Evolutionary conservation across 2,797 vertebrate species (phyloP).

Genomic region (Sylvilagus floridanus): DNA sequence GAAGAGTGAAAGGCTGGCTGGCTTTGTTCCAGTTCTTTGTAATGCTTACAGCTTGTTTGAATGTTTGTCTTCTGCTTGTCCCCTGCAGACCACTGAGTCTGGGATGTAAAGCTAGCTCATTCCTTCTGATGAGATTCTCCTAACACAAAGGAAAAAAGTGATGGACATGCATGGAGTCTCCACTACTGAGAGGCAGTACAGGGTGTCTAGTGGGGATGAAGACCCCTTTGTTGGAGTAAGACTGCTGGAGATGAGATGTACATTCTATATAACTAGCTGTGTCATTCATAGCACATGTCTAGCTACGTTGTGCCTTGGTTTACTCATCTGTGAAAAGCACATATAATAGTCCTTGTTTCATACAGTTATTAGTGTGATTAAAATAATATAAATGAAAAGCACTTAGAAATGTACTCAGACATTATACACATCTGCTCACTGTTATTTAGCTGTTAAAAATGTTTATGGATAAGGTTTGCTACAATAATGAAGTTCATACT

Average conservation of each 20-base stretch:
- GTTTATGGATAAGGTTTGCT: no score
- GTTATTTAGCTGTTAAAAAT: background rate
- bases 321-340: background rate
- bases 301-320: background rate
- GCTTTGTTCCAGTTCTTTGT: background rate
- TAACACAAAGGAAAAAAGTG: background rate
- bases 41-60: background rate
- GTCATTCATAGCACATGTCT: background rate
- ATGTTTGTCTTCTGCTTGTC: background rate
- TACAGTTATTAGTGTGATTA: background rate
- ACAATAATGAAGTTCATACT: no score
- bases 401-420: background rate
- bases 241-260: background rate
- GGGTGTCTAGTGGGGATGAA: background rate
- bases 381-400: background rate
- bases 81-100: background rate
- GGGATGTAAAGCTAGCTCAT: no score
- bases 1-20: accelerated
- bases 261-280: background rate
- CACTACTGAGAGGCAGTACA: background rate
- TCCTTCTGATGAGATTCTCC: background rate
- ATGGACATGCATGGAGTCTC: no score
- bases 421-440: background rate
- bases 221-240: no score
- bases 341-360: background rate